These are phyloP conservation scores for Phaenicophaeus curvirostris DNA, from an alignment of 2,797 vertebrate species.

Conservation along the genomic window DNA sequence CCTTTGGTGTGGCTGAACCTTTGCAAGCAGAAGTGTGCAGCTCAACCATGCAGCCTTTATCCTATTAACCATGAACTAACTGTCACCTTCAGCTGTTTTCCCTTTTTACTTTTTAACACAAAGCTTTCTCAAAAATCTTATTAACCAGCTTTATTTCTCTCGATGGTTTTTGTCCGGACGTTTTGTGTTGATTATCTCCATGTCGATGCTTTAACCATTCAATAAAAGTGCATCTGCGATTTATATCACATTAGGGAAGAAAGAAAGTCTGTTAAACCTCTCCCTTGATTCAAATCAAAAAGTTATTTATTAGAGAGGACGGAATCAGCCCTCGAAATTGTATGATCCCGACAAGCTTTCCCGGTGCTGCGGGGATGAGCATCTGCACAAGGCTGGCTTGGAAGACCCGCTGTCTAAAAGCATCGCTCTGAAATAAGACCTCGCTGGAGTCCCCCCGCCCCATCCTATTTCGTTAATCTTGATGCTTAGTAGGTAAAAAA, in stretches of 20 bases:
- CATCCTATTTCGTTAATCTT: background rate
- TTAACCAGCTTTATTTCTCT: slow-evolving; percentile 92
- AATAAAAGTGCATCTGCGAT: slow-evolving; percentile 94
- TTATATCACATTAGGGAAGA: slow-evolving; percentile 92
- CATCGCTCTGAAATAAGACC: background rate
- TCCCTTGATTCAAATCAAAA: slow-evolving; percentile 89
- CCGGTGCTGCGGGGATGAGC: background rate
- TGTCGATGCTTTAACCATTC: slow-evolving; percentile 93
- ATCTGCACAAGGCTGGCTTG: background rate
- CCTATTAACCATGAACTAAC: slow-evolving; percentile 99
- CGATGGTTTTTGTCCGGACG: slow-evolving; percentile 86
- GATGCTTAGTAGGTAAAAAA: slow-evolving; percentile 10
- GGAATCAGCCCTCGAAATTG: slow-evolving; percentile 35
- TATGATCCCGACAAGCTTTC: slow-evolving; percentile 21
- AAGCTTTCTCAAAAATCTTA: slow-evolving; percentile 87
- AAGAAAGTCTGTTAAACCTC: slow-evolving; percentile 84
- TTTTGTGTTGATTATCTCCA: slow-evolving; percentile 81
- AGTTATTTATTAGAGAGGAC: slow-evolving; percentile 74
- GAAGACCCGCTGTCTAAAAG: background rate
- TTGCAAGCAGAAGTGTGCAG: slow-evolving; percentile 87
- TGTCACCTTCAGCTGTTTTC: slow-evolving; percentile 97
- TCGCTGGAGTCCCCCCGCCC: background rate
- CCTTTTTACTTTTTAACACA: slow-evolving; percentile 85
- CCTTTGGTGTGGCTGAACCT: slow-evolving; percentile 82
- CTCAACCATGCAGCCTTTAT: slow-evolving; percentile 84